A percentile compares a stretch with the other conserved stretches of the same genome.
Evolutionary conservation across 2,113 vertebrate genomes (phyloP).

Genomic region (Abramis brama): DNA sequence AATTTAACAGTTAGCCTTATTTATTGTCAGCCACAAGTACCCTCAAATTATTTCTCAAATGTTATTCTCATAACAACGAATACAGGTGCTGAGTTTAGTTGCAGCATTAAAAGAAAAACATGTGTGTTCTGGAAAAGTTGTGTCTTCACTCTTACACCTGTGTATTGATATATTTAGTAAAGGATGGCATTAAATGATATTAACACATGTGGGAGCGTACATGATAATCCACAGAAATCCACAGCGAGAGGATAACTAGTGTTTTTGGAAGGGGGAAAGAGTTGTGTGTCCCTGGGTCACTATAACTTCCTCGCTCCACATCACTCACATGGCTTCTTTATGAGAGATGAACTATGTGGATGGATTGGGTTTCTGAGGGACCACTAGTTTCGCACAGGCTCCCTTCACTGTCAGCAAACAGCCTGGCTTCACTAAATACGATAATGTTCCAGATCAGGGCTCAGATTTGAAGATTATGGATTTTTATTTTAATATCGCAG

Average conservation of each 20-base stretch:
- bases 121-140: background rate
- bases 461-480: background rate
- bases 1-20: too few relatives aligned
- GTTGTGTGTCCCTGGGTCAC: slow-evolving; percentile 72
- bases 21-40: too few relatives aligned
- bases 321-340: slow-evolving; percentile 71
- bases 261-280: slow-evolving; percentile 53
- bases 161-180: slow-evolving; percentile 17
- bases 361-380: slow-evolving; percentile 69
- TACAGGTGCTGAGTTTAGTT: background rate
- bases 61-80: too few relatives aligned
- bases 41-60: too few relatives aligned
- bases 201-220: slow-evolving; percentile 42
- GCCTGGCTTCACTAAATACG: slow-evolving; percentile 1
- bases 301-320: slow-evolving; percentile 67
- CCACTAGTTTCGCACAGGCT: slow-evolving; percentile 46
- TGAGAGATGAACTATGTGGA: slow-evolving; percentile 68
- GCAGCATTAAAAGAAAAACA: background rate
- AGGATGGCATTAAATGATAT: slow-evolving; percentile 49
- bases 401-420: slow-evolving; percentile 18
- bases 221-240: slow-evolving; percentile 53
- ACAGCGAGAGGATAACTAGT: slow-evolving; percentile 55
- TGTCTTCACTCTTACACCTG: slow-evolving; percentile 2
- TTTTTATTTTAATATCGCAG: background rate
- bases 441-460: background rate